Evolutionary conservation across 92 coral and sea anemone genomes (phyloP), one percentile per base, ranked within the genome.

Genomic region (Umimayanthus kanabou): DNA sequence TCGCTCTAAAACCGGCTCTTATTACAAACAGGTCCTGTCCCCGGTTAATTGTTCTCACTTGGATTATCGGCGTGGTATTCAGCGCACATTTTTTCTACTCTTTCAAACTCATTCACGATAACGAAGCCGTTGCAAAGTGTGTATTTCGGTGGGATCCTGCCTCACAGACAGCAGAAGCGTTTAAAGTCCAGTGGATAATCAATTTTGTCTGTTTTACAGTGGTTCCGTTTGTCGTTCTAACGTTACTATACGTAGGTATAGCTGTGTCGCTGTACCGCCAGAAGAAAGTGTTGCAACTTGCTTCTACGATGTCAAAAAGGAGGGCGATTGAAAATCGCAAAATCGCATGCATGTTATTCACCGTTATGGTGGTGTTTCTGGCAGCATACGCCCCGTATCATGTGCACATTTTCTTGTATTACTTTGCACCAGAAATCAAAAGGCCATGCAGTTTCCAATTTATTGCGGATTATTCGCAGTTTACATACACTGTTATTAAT

Each of bases 1-100:
- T 83, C 78, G 87, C 87, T 71, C 64, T 83, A 13, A 83, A 83
- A 83, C 77, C 87, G 45, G 28, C 78, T 70, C 78, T 28, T 14
- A 73, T 83, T 18, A 83, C 87, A 26, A 83, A 26, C 29, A 83
- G 55, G 18, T 70, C 67, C 18, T 83, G 87, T 5, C 78, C 78
- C 1, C 76, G 65, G 10, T 18, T 83, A 42, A 83, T 83, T 30
- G 66, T 45, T 15, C n/a, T 83, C 40, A 83, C 87, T 6, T 83
- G 87, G 78, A 6, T 83, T 4, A 70, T 83, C 78, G 43, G 87
- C 40, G 77, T 70, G 3, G 66, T 45, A 30, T 83, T 83, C 25
- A 83, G 87, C 78, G 87, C 87, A 11, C 87, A 83, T 43, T 83
- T 83, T 69, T 42, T 83, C 57, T 83, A 83, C 78, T 26, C 87